Percentiles rank a stretch among this genome's conserved stretches.
phyloP scores from a whole-genome alignment of 2,797 vertebrate genomes.

The Selene dorsalis region DNA sequence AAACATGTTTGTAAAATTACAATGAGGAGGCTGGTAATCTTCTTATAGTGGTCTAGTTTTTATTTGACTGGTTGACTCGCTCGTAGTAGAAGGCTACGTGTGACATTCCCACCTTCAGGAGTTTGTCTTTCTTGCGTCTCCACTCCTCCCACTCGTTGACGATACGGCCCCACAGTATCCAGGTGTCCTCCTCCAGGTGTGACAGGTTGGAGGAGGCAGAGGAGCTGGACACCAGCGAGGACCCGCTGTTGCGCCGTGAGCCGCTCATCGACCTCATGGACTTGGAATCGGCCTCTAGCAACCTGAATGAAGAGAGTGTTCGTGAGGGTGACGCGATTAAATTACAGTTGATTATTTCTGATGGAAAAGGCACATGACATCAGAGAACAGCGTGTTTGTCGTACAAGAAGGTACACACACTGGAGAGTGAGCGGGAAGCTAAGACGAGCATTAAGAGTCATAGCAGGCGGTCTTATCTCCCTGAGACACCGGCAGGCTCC shows the following conservation, averaged over 20 bases:
- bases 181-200: conserved; percentile 97
- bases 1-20: conserved; percentile 16
- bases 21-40: conserved; percentile 15
- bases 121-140: conserved; percentile 96
- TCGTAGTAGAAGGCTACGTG: background rate
- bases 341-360: background rate
- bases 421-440: background rate
- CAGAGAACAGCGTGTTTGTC: conserved; percentile 1
- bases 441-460: conserved; percentile 6
- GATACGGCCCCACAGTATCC: conserved; percentile 98
- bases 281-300: conserved; percentile 97
- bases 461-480: background rate
- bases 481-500: background rate
- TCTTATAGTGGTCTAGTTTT: conserved; percentile 2
- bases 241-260: conserved; percentile 97
- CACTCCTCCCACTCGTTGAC: conserved; percentile 99
- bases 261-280: conserved; percentile 97
- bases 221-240: conserved; percentile 97
- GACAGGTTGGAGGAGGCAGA: conserved; percentile 99
- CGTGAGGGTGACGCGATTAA: background rate
- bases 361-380: background rate
- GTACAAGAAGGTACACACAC: background rate
- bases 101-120: conserved; percentile 90
- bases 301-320: conserved; percentile 76
- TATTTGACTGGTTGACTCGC: conserved; percentile 10